Percentiles rank a stretch among this genome's conserved stretches.
These are phyloP conservation scores for Cochlearius cochlearius DNA, from an alignment of 2,113 vertebrate species.

Conservation along the genomic window DNA sequence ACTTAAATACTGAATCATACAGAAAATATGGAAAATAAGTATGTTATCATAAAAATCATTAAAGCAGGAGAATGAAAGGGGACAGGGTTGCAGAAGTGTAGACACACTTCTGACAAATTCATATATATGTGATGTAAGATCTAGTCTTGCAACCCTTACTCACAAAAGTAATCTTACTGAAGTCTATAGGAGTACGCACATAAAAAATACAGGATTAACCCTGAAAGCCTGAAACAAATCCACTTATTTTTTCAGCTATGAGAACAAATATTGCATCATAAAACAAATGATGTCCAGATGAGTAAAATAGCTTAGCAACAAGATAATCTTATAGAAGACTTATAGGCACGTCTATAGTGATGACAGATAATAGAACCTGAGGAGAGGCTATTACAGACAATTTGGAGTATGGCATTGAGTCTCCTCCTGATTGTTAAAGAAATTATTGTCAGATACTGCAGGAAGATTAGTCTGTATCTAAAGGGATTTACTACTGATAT, in stretches of 20 bases:
- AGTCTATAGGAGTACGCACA: neutral
- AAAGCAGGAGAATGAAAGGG: neutral
- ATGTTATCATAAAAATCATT: neutral
- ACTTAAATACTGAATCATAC: neutral
- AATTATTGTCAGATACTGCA: neutral
- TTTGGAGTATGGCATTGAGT: neutral
- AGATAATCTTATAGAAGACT: neutral
- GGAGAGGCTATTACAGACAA: neutral
- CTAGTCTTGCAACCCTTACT: neutral
- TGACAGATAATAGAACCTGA: neutral
- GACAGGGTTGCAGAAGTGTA: neutral
- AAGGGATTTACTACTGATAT: neutral
- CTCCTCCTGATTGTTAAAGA: neutral
- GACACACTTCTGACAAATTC: neutral
- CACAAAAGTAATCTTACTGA: neutral
- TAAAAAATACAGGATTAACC: neutral
- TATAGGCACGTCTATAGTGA: neutral
- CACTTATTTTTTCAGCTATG: neutral
- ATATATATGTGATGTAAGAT: neutral
- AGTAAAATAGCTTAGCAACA: constrained; percentile 2
- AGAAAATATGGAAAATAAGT: neutral
- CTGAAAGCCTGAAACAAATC: neutral
- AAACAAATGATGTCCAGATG: neutral
- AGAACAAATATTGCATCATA: constrained; percentile 13
- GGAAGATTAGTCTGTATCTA: neutral